Evolutionary conservation across 2,797 vertebrate genomes (phyloP), one percentile per base, ranked within the genome.

Genomic region (Antennarius maculatus): DNA sequence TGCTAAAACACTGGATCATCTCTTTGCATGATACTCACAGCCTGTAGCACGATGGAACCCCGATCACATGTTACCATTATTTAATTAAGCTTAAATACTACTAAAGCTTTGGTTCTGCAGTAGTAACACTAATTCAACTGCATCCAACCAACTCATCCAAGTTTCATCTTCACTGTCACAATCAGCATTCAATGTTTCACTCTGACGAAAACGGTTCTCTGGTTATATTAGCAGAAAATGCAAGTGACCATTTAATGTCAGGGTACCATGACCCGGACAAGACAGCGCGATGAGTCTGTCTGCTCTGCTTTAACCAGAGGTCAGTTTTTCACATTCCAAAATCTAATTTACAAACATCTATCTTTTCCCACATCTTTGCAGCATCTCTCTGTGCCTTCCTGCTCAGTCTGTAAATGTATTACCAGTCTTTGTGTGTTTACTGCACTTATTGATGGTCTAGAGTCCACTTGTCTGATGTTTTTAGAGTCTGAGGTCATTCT

Each of bases 371-470:
- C 58, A 64, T 74, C 67, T 71, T 23, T 31, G 0, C 45, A 54
- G 58, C 48, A 13, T 54, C 41, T 58, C 47, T 59, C 57, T 52
- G 51, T 58, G 69, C 72, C 47, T 41, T 73, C 61, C 58, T 27
- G 61, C 67, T 71, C 55, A 23, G 66, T 87, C 68, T 83, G 86
- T 89, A 86, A 89, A 88, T 84, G 68, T 76, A 78, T 86, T 54
- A 84, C 75, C 55, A 52, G 68, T 54, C 60, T 83, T 54, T 74
- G 82, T 73, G 79, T 84, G 78, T 83, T 87, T 85, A 80, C 71
- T 48, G 65, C 4, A 31, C 52, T 60, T 83, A 92, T 91, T 84
- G 92, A 93, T 89, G 34, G 84, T 82, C 84, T 78, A 80, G 88
- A 91, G 90, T 92, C 85, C 85, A 90, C 64, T 56, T 76, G 73